Percentiles rank a stretch among this genome's conserved stretches.
Conservation (phyloP, 2,797 vertebrate species). For the Mergus octosetaceus region DNA sequence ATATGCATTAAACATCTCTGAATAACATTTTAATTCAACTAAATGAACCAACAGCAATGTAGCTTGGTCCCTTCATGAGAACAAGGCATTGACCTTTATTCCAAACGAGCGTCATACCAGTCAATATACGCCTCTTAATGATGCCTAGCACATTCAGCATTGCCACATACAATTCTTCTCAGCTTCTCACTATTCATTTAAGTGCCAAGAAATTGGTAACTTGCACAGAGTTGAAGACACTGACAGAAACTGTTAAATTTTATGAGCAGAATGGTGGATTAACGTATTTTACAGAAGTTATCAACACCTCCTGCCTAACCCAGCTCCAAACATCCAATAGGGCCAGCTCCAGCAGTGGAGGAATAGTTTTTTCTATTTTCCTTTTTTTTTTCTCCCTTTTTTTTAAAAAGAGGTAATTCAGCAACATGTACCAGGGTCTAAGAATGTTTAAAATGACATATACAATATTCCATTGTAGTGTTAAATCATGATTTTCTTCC, state of each 20-base stretch:
- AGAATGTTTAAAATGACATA: constrained; percentile 83
- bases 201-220: constrained; percentile 49
- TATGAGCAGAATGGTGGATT: constrained; percentile 37
- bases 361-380: constrained; percentile 35
- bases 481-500: constrained; percentile 74
- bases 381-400: constrained; percentile 19
- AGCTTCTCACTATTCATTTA: constrained; percentile 15
- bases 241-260: constrained; percentile 58
- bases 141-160: neutral
- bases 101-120: neutral
- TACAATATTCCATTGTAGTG: constrained; percentile 80
- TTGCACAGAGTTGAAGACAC: constrained; percentile 54
- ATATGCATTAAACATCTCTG: constrained; percentile 76
- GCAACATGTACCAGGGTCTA: constrained; percentile 73
- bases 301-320: constrained; percentile 32
- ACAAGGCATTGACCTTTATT: constrained; percentile 54
- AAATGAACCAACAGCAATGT: constrained; percentile 69
- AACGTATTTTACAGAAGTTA: constrained; percentile 55
- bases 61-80: constrained; percentile 79
- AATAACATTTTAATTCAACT: constrained; percentile 62
- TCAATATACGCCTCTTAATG: neutral
- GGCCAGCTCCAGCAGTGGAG: constrained; percentile 66
- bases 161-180: neutral
- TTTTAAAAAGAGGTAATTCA: constrained; percentile 72
- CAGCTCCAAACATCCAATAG: constrained; percentile 55